Base-by-base conservation (phyloP, 2,113 vertebrate species). In the Lampris incognitus region DNA sequence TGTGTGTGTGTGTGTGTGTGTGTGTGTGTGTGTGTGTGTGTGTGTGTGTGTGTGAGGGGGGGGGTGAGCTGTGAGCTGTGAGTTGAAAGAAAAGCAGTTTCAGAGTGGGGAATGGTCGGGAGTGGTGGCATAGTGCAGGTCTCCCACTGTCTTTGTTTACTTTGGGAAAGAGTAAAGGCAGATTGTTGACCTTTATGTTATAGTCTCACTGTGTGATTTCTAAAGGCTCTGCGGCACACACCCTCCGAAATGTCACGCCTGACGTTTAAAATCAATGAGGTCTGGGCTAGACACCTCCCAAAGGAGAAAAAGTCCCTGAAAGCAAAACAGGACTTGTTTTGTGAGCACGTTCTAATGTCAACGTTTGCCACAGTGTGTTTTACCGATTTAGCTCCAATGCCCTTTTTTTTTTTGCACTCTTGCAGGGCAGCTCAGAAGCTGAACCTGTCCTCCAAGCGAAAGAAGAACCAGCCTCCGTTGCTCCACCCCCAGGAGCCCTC, bases 341-440 rank as follows among this genome's bases (percentile, higher is more conserved):
- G 50, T 59, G 41, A 36, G 4, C 72, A 66, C 55, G 69, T 50
- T 49, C 24, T 57, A 40, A 36, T 46, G 1, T 59, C 1, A 59
- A 59, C 57, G 9, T 39, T 3, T 66, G 37, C 57, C 3, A 39
- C 36, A 2, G 5, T 60, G 36, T 80, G 13, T 66, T 52, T 64
- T 72, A 13, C 5, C 56, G 44, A 36, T 81, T 59, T 69, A 51
- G 2, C 61, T 72, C 79, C 40, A 79, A 48, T 55, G 59, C 42
- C 5, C 49, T 51, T 38, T 9, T 11, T 4, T 60, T 59, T 52
- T 60, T 10, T 66, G 36, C n/a, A 56, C 44, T 69, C 67, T 78
- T 82, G 9, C 92, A 99, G 98, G 95, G 98, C 98, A 55, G 98
- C 98, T 87, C 97, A 99, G 94, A 99, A 99, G 92, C 91, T 99